phyloP scores from a whole-genome alignment of 2,797 vertebrate species.

The Karalla daura region DNA sequence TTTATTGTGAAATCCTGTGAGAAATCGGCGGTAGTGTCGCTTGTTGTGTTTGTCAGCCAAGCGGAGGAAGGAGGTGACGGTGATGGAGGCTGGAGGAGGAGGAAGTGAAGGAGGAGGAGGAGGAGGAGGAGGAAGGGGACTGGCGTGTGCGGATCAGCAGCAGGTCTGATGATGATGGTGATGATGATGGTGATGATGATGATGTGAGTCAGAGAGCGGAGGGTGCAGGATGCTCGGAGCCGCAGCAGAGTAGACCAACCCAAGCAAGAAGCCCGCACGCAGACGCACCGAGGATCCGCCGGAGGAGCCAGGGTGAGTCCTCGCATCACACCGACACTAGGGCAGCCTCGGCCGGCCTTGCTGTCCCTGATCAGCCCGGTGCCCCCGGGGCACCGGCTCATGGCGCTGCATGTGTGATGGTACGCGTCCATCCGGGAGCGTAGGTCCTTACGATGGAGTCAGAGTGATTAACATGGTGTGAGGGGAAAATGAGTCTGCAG shows the following conservation, averaged over 20 bases:
- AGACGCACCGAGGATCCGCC: slow-evolving; percentile 28
- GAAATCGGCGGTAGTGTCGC: slow-evolving; percentile 10
- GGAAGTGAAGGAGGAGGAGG: too few relatives aligned
- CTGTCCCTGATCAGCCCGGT: background rate
- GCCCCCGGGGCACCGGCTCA: background rate
- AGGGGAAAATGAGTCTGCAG: slow-evolving; percentile 54
- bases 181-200: slow-evolving; percentile 46
- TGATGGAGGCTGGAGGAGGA: slow-evolving; percentile 46
- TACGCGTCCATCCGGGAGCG: background rate
- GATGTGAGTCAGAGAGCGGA: slow-evolving; percentile 68
- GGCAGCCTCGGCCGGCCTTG: background rate
- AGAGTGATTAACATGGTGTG: slow-evolving; percentile 48
- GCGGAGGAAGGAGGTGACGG: slow-evolving; percentile 43
- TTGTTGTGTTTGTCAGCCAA: background rate
- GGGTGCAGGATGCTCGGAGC: slow-evolving; percentile 58
- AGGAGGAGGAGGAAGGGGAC: slow-evolving; percentile 44
- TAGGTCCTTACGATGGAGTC: slow-evolving; percentile 16
- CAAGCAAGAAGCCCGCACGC: too few relatives aligned
- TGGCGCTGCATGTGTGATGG: background rate
- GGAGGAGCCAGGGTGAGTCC: slow-evolving; percentile 62
- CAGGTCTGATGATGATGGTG: slow-evolving; percentile 51
- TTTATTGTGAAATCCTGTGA: slow-evolving; percentile 48
- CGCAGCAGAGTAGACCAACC: slow-evolving; percentile 44
- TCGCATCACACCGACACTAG: slow-evolving; percentile 26
- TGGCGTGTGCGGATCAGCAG: slow-evolving; percentile 44